phyloP scores from a whole-genome alignment of 2,113 vertebrate species.

The Heptranchias perlo region DNA sequence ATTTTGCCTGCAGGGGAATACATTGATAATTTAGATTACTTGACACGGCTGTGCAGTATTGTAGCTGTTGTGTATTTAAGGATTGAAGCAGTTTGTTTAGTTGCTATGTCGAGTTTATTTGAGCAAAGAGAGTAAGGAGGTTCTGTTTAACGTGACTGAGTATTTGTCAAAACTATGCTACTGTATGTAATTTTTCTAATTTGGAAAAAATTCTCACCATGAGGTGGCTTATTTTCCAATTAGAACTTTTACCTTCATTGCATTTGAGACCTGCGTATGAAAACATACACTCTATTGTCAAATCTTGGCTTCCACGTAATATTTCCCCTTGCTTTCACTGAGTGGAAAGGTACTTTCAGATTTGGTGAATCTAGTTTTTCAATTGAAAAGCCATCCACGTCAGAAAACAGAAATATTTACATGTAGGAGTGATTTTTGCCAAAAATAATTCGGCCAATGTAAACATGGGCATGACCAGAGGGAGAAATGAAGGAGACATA shows the following conservation, averaged over 20 bases:
- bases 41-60: background rate
- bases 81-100: slow-evolving; percentile 16
- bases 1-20: background rate
- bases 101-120: background rate
- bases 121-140: background rate
- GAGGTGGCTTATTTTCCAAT: background rate
- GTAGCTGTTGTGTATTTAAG: slow-evolving; percentile 19
- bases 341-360: background rate
- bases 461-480: background rate
- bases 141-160: background rate
- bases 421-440: background rate
- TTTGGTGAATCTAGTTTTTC: background rate
- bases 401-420: background rate
- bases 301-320: background rate
- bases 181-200: background rate
- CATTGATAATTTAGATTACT: background rate
- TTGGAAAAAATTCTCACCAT: background rate
- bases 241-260: background rate
- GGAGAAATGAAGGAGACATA: background rate
- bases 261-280: background rate
- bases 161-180: background rate
- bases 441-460: background rate
- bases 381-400: background rate
- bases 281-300: background rate
- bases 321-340: background rate